A percentile compares a stretch with the other conserved stretches of the same genome.
Conservation (phyloP, 1,140 invertebrate species). For the Ladona fulva region DNA sequence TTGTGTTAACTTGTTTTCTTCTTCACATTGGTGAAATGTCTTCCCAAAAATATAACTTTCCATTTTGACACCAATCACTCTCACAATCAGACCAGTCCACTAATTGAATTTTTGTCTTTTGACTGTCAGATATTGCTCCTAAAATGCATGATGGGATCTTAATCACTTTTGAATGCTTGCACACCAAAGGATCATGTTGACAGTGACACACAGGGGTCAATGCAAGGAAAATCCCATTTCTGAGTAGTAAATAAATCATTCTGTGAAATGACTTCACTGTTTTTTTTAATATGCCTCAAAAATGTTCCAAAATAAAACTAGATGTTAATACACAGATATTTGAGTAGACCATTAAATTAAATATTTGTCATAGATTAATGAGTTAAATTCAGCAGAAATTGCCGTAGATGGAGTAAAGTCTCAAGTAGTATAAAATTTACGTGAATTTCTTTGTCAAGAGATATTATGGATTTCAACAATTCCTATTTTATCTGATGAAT, state of each 20-base stretch:
- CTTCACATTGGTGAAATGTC: not conserved
- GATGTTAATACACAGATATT: not conserved
- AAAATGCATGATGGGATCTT: conserved; percentile 9
- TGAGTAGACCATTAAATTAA: not conserved
- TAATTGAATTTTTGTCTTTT: conserved; percentile 4
- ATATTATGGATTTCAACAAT: not conserved
- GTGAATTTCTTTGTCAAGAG: not conserved
- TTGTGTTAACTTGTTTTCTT: not conserved
- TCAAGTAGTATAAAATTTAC: not conserved
- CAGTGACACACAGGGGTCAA: not conserved
- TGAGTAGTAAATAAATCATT: conserved; percentile 8
- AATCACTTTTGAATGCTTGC: conserved; percentile 9
- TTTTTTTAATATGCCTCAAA: conserved; percentile 4
- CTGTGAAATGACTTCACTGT: conserved; percentile 4
- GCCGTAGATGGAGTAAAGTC: not conserved
- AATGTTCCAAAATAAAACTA: not conserved
- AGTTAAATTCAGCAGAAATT: not conserved
- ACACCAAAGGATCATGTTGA: conserved; percentile 4
- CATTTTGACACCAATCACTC: not conserved
- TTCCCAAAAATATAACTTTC: not conserved
- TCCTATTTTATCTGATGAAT: not conserved
- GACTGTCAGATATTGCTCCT: not conserved
- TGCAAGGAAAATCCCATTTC: conserved; percentile 5
- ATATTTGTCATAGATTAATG: not conserved
- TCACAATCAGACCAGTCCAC: not conserved